Evolutionary conservation across 2,113 vertebrate species (phyloP).

Genomic region (Oenanthe melanoleuca): DNA sequence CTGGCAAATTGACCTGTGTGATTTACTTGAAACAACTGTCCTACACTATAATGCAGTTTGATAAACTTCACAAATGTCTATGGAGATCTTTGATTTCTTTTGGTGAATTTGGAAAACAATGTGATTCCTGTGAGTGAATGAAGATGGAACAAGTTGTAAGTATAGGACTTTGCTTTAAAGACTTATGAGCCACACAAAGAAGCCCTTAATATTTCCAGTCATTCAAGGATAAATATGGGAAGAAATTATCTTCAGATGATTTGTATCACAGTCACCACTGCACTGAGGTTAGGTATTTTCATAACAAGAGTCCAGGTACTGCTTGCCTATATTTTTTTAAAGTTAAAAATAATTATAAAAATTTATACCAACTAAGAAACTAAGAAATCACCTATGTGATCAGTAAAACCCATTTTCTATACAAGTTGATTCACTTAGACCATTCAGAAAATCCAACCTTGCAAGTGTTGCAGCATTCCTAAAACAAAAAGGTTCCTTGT

Average conservation of each 20-base stretch:
- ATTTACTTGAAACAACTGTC: background rate
- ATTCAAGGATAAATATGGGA: background rate
- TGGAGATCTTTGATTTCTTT: background rate
- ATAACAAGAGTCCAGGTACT: background rate
- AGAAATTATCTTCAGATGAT: background rate
- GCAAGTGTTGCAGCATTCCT: background rate
- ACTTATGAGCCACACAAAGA: background rate
- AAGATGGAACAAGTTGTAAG: background rate
- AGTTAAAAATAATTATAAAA: background rate
- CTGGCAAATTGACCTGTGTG: background rate
- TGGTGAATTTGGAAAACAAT: background rate
- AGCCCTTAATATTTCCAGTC: background rate
- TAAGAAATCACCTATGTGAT: background rate
- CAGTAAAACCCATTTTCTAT: background rate
- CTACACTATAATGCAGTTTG: background rate
- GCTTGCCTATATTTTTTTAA: background rate
- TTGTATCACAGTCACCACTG: background rate
- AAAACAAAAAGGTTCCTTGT: background rate
- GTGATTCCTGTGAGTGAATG: background rate
- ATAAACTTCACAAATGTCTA: background rate
- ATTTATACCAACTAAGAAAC: background rate
- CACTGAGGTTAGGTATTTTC: background rate
- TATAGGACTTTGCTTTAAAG: background rate
- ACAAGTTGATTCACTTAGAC: background rate
- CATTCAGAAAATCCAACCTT: background rate